A percentile compares a stretch with the other conserved stretches of the same genome.
Evolutionary conservation across 2,888 invertebrate genomes (phyloP).

Genomic region (Mesorhabditis sp.): DNA sequence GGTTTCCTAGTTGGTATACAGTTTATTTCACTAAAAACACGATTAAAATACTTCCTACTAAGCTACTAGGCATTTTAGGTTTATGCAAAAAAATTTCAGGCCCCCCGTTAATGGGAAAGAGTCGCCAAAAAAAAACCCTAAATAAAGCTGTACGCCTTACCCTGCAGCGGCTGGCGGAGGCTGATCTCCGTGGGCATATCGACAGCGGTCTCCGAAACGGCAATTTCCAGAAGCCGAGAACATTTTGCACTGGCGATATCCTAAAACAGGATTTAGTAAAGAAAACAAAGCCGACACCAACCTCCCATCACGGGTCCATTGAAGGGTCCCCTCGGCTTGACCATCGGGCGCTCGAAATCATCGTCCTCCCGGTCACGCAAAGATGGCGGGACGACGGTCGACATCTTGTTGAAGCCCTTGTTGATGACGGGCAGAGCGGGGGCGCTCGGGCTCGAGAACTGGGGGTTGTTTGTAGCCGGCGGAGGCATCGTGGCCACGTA

Average conservation of each 20-base stretch:
- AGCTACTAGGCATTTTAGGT: too few species aligned
- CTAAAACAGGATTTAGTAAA: too few species aligned
- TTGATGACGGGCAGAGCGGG: neutral
- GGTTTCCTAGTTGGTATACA: too few species aligned
- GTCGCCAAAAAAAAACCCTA: too few species aligned
- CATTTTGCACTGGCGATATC: constrained; percentile 1
- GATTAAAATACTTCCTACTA: too few species aligned
- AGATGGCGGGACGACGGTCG: neutral
- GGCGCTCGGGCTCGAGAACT: neutral
- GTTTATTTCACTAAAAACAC: too few species aligned
- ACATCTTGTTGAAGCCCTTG: neutral
- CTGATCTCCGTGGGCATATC: constrained; percentile 5
- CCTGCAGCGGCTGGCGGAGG: neutral
- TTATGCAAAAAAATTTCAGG: too few species aligned
- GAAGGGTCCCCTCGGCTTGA: neutral
- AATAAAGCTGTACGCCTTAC: neutral
- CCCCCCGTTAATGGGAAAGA: too few species aligned
- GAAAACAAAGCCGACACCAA: too few species aligned
- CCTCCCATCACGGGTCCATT: constrained; percentile 1
- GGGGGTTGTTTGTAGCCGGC: neutral
- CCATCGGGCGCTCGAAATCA: constrained; percentile 1
- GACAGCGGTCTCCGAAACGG: neutral
- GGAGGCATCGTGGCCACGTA: constrained; percentile 5
- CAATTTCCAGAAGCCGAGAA: neutral
- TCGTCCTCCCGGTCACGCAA: too few species aligned